A percentile compares a stretch with the other conserved stretches of the same genome.
Evolutionary conservation across 2,113 vertebrate species (phyloP).

Genomic region (Smithornis capensis): DNA sequence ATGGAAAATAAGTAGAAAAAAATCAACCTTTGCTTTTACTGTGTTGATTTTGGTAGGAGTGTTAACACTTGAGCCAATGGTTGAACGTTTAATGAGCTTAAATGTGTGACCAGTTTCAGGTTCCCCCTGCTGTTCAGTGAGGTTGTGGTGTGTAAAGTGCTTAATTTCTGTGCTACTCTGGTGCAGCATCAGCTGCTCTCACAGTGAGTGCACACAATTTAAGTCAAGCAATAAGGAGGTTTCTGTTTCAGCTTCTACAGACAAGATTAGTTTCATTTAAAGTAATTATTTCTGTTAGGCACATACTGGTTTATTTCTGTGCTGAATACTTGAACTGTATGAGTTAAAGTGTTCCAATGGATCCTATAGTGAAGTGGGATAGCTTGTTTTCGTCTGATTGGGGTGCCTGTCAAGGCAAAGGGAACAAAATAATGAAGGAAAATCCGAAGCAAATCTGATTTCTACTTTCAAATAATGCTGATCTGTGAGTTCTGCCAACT

Average conservation of each 20-base stretch:
- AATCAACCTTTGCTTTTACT: neutral
- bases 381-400: neutral
- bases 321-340: neutral
- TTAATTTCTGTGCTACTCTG: neutral
- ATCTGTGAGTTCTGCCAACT: neutral
- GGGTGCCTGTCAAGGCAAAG: neutral
- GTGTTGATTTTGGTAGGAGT: neutral
- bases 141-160: rapidly evolving
- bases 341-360: neutral
- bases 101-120: neutral
- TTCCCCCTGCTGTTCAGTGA: neutral
- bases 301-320: neutral
- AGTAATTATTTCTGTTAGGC: neutral
- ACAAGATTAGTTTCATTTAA: neutral
- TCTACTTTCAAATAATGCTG: neutral
- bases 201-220: neutral
- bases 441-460: neutral
- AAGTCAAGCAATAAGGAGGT: neutral
- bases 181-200: neutral
- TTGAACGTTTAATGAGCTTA: neutral
- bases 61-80: neutral
- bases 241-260: neutral
- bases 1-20: neutral
- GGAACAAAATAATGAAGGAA: neutral
- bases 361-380: neutral